phyloP scores from a whole-genome alignment of 2,888 invertebrate genomes.

The Ophonus ardosiacus region DNA sequence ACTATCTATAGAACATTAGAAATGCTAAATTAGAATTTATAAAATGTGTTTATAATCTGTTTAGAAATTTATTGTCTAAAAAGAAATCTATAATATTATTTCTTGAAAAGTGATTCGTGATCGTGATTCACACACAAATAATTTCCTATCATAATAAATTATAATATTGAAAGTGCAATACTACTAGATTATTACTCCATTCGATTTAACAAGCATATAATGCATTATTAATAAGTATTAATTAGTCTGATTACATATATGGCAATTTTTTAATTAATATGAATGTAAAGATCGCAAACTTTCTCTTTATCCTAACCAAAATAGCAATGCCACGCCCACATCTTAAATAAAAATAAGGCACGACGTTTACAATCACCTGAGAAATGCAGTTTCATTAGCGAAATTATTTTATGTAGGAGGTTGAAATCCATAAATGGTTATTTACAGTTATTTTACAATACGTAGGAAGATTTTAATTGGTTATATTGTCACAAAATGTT shows the following conservation, averaged over 20 bases:
- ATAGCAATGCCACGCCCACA: constrained; percentile 31
- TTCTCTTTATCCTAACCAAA: constrained; percentile 44
- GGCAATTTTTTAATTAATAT: constrained; percentile 12
- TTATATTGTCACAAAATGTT: neutral
- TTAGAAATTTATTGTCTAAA: too few relatives aligned
- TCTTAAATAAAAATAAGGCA: neutral
- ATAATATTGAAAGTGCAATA: constrained; percentile 3
- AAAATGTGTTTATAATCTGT: too few relatives aligned
- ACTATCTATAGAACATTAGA: too few relatives aligned
- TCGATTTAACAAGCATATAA: constrained; percentile 15
- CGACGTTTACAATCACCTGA: constrained; percentile 7
- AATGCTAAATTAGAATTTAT: too few relatives aligned
- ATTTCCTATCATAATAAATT: neutral
- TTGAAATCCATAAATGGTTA: neutral
- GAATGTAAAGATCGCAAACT: constrained; percentile 55
- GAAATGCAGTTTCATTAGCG: neutral
- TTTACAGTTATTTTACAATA: constrained; percentile 10
- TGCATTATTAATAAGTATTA: constrained; percentile 15
- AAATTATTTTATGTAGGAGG: neutral
- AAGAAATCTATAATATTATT: too few relatives aligned
- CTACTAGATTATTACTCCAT: neutral
- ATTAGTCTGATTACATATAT: constrained; percentile 10
- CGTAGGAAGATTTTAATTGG: neutral
- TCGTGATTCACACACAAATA: too few relatives aligned
- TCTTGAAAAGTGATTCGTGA: too few relatives aligned